phyloP scores from a whole-genome alignment of 2,888 invertebrate genomes.

The Aspidiotus destructor region DNA sequence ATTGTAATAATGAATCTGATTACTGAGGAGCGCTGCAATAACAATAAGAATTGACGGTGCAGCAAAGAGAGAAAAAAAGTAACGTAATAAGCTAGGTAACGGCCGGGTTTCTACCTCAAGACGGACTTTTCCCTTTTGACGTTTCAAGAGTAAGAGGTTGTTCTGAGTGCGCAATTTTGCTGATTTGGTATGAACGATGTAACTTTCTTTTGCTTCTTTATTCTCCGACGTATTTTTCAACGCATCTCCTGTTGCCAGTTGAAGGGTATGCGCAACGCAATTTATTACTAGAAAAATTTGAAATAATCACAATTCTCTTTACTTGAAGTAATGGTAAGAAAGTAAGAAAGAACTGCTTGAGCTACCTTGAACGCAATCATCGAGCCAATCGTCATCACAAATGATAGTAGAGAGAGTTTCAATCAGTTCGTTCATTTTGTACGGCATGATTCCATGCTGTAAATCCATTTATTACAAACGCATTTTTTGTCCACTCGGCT shows the following conservation, averaged over 20 bases:
- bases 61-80: no score
- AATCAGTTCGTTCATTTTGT: conserved; percentile 1
- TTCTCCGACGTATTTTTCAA: background rate
- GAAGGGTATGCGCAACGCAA: background rate
- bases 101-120: no score
- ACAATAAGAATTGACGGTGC: background rate
- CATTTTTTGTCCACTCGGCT: no score
- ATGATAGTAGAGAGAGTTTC: background rate
- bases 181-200: background rate
- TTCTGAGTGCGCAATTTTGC: conserved; percentile 1
- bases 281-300: background rate
- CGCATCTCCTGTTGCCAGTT: background rate
- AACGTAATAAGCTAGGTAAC: background rate
- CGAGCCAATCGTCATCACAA: background rate
- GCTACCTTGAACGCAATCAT: background rate
- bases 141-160: background rate
- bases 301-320: background rate
- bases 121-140: background rate
- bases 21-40: background rate
- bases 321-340: background rate
- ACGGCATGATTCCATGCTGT: no score
- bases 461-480: no score
- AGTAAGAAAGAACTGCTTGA: background rate
- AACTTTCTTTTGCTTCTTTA: background rate
- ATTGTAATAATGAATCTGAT: background rate